Evolutionary conservation across 2,888 invertebrate genomes (phyloP).

Genomic region (Habroteleia sp.): DNA sequence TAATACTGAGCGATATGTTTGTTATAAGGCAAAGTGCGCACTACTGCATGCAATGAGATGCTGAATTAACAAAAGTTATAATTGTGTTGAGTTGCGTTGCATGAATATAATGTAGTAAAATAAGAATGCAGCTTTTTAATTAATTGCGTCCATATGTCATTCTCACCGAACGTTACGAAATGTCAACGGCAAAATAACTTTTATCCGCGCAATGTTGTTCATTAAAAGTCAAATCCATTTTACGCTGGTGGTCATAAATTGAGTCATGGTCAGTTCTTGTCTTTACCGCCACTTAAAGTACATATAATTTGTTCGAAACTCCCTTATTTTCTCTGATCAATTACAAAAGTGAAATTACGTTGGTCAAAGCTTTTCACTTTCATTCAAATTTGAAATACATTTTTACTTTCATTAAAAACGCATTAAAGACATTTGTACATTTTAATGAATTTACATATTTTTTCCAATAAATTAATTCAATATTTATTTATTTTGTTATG

Average conservation of each 20-base stretch:
- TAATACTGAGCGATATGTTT: constrained; percentile 29
- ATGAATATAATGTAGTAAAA: constrained; percentile 11
- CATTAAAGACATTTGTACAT: too few relatives aligned
- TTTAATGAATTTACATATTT: too few relatives aligned
- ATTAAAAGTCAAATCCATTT: constrained; percentile 46
- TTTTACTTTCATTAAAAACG: too few relatives aligned
- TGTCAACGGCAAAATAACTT: constrained; percentile 31
- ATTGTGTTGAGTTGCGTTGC: constrained; percentile 24
- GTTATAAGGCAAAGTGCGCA: constrained; percentile 17
- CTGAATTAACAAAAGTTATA: constrained; percentile 53
- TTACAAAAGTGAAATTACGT: too few relatives aligned
- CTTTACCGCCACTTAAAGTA: not conserved
- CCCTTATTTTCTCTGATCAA: not conserved
- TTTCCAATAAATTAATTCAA: too few relatives aligned
- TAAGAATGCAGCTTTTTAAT: constrained; percentile 40
- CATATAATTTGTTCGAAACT: not conserved
- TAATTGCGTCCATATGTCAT: constrained; percentile 31
- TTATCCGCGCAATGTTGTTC: constrained; percentile 31
- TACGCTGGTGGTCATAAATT: constrained; percentile 18
- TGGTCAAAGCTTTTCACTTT: too few relatives aligned
- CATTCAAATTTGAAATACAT: too few relatives aligned
- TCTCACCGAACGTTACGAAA: constrained; percentile 14
- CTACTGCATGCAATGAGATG: constrained; percentile 18
- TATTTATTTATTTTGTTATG: too few relatives aligned
- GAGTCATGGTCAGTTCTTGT: constrained; percentile 5